Percentiles rank a stretch among this genome's conserved stretches.
Evolutionary conservation across 2,888 invertebrate genomes (phyloP).

Genomic region (Gari tellinella): DNA sequence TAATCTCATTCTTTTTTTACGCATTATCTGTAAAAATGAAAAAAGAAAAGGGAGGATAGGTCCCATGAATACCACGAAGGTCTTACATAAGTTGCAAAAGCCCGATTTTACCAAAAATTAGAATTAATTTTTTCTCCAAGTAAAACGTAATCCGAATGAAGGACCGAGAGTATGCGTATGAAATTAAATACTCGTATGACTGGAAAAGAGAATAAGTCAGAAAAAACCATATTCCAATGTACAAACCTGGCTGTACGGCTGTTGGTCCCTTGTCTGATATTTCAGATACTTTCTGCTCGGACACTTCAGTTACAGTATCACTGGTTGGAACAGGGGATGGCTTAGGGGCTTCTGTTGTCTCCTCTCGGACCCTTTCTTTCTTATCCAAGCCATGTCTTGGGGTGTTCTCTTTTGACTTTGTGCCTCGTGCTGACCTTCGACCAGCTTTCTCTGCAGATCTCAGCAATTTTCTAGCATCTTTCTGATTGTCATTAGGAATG

Average conservation of each 20-base stretch:
- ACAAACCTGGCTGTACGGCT: background rate
- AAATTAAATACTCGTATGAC: too few species aligned
- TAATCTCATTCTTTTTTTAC: too few species aligned
- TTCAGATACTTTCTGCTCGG: slow-evolving; percentile 12
- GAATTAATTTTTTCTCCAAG: too few species aligned
- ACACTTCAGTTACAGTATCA: slow-evolving; percentile 34
- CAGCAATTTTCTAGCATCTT: slow-evolving; percentile 44
- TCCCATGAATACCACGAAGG: too few species aligned
- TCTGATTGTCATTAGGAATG: slow-evolving; percentile 70
- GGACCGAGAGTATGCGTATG: too few species aligned
- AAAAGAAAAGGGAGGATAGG: too few species aligned
- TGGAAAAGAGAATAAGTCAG: too few species aligned
- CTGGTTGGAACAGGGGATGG: slow-evolving; percentile 35
- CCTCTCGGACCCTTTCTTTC: slow-evolving; percentile 31
- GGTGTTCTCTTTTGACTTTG: slow-evolving; percentile 41
- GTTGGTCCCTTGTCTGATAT: slow-evolving; percentile 9
- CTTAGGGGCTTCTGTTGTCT: slow-evolving; percentile 30
- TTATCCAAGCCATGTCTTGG: slow-evolving; percentile 14
- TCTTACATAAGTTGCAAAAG: too few species aligned
- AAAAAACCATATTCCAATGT: background rate
- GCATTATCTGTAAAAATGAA: too few species aligned
- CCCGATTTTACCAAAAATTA: too few species aligned
- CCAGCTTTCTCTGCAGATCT: slow-evolving; percentile 60
- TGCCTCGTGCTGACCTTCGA: slow-evolving; percentile 50
- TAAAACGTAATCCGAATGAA: too few species aligned